Evolutionary conservation across 2,888 invertebrate species (phyloP).

Genomic region (Cyrtodaria siliqua): DNA sequence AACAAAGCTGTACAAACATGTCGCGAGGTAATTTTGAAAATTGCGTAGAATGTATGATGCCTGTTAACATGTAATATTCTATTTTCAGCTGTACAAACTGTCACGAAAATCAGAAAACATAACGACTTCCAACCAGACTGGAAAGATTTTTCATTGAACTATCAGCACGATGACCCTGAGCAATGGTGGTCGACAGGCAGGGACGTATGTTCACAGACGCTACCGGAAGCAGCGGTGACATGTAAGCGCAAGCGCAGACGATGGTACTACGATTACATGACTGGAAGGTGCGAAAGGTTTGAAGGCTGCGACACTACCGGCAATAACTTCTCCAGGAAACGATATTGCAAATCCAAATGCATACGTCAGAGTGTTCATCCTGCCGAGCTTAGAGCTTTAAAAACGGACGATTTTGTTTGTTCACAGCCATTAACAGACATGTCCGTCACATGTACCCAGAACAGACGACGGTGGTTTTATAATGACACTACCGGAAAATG

Average conservation of each 20-base stretch:
- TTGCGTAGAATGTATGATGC: too few species aligned
- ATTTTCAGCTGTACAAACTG: constrained; percentile 21
- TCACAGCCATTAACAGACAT: constrained; percentile 19
- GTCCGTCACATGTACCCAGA: constrained; percentile 20
- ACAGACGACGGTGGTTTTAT: constrained; percentile 49
- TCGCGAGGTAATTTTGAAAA: too few species aligned
- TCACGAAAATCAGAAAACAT: constrained; percentile 15
- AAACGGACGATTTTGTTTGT: constrained; percentile 37
- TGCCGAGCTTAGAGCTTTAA: constrained; percentile 9
- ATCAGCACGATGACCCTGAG: constrained; percentile 35
- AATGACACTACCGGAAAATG: constrained; percentile 53
- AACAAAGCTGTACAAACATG: too few species aligned
- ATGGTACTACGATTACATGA: constrained; percentile 66
- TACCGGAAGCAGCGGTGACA: constrained; percentile 58
- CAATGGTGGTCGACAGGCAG: constrained; percentile 24
- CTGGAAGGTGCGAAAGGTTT: constrained; percentile 65
- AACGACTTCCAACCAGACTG: constrained; percentile 19
- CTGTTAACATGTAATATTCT: too few species aligned
- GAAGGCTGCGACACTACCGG: constrained; percentile 66
- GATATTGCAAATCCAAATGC: constrained; percentile 67
- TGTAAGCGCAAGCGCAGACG: constrained; percentile 63
- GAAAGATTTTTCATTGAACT: constrained; percentile 8
- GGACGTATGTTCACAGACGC: constrained; percentile 57
- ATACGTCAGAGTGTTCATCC: constrained; percentile 30
- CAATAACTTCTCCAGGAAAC: constrained; percentile 67